A percentile compares a stretch with the other conserved stretches of the same genome.
phyloP scores from a whole-genome alignment of 2,797 vertebrate species.

The Staurois parvus region DNA sequence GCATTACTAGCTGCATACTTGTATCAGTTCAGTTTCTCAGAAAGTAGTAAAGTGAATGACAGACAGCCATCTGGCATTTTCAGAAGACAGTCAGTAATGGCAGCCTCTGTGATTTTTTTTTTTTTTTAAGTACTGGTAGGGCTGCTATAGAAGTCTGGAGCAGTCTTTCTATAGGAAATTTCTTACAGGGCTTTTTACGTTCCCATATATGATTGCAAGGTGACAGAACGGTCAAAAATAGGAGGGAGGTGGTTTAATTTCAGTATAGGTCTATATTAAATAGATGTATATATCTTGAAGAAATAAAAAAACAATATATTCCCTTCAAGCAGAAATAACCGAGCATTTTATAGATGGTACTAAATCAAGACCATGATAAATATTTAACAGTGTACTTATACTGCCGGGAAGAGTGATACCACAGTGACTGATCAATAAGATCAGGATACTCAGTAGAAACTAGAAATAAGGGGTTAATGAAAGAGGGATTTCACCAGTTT shows the following conservation, averaged over 20 bases:
- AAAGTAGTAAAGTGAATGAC: too few relatives aligned
- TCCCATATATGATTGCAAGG: not conserved
- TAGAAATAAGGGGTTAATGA: constrained; percentile 31
- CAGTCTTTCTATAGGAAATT: too few relatives aligned
- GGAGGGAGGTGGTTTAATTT: not conserved
- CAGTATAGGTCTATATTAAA: not conserved
- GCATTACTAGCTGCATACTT: too few relatives aligned
- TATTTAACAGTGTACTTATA: constrained; percentile 39
- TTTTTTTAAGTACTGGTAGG: too few relatives aligned
- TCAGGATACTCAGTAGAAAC: constrained; percentile 14
- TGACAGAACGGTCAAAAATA: not conserved
- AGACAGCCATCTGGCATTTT: too few relatives aligned
- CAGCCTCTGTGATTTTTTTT: too few relatives aligned
- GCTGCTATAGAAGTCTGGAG: too few relatives aligned
- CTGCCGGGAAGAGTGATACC: constrained; percentile 36
- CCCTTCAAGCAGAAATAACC: constrained; percentile 2
- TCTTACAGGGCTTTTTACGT: too few relatives aligned
- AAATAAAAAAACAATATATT: not conserved
- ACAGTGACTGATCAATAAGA: constrained; percentile 34
- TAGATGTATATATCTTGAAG: not conserved
- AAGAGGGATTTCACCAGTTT: not conserved
- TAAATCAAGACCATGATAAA: constrained; percentile 30
- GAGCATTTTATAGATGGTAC: constrained; percentile 23
- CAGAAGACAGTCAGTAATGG: too few relatives aligned
- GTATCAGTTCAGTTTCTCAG: too few relatives aligned